These are phyloP conservation scores for Tetrax tetrax DNA, from an alignment of 2,113 vertebrate species.

Conservation along the genomic window DNA sequence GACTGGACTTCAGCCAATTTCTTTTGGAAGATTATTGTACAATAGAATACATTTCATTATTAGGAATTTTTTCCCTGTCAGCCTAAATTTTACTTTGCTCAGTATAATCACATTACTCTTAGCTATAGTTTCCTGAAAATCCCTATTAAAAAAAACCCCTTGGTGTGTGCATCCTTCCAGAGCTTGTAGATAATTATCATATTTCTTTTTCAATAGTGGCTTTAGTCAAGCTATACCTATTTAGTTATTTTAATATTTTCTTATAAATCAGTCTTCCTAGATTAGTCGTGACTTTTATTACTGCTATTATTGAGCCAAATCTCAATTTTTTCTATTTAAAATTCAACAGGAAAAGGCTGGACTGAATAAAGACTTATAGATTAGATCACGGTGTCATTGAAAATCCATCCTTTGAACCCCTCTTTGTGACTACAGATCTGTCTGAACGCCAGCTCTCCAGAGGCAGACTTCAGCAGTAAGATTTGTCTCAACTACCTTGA, in stretches of 20 bases:
- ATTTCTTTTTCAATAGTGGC: constrained; percentile 29
- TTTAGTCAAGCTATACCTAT: constrained; percentile 29
- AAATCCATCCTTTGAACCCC: constrained; percentile 10
- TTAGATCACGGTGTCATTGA: constrained; percentile 18
- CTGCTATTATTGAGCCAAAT: constrained; percentile 11
- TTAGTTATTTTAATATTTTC: constrained; percentile 58
- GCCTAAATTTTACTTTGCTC: constrained; percentile 42
- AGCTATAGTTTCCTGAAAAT: constrained; percentile 44
- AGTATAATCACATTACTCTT: constrained; percentile 45
- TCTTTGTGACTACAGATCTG: neutral
- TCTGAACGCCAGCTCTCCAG: constrained; percentile 12
- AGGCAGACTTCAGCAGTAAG: neutral
- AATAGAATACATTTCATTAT: constrained; percentile 33
- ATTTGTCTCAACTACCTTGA: constrained; percentile 1
- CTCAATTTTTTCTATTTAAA: constrained; percentile 41
- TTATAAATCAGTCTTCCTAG: constrained; percentile 11
- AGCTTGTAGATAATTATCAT: constrained; percentile 44
- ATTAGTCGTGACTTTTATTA: constrained; percentile 15
- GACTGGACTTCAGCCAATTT: constrained; percentile 32
- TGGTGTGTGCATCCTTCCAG: neutral
- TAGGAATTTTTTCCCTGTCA: constrained; percentile 22
- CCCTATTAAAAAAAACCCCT: constrained; percentile 19
- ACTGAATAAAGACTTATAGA: constrained; percentile 18
- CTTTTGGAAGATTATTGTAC: constrained; percentile 45
- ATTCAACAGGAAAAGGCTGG: constrained; percentile 15